phyloP scores from a whole-genome alignment of 2,113 vertebrate species.

The Kobus ellipsiprymnus region DNA sequence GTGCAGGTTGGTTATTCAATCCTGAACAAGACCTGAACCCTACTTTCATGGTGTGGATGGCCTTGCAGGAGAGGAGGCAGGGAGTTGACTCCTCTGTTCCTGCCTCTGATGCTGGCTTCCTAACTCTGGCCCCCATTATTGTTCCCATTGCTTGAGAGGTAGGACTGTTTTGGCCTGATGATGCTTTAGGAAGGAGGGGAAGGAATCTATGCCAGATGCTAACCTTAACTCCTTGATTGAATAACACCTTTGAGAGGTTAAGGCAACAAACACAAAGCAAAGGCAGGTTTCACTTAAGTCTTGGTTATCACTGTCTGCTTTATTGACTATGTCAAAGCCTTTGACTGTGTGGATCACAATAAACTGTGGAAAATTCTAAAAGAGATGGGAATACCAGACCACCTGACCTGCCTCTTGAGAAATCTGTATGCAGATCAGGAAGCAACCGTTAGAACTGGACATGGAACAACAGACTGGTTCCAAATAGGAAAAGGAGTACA shows the following conservation, averaged over 20 bases:
- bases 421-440: too few relatives aligned
- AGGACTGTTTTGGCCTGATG: background rate
- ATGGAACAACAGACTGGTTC: too few relatives aligned
- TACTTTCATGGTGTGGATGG: background rate
- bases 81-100: background rate
- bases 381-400: too few relatives aligned
- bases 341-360: too few relatives aligned
- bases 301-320: background rate
- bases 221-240: background rate
- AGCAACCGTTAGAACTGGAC: too few relatives aligned
- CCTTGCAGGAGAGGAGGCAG: fast-evolving
- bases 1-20: background rate
- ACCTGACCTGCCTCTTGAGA: too few relatives aligned
- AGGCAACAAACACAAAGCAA: background rate
- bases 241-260: background rate
- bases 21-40: background rate
- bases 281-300: background rate
- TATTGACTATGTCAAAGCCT: too few relatives aligned
- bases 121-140: background rate
- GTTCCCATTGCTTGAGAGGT: background rate
- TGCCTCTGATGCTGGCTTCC: background rate
- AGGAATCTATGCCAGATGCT: background rate
- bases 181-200: background rate
- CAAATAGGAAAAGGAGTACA: too few relatives aligned
- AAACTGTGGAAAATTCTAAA: too few relatives aligned